phyloP scores from a whole-genome alignment of 1,140 invertebrate species.

The Drosophila varians region DNA sequence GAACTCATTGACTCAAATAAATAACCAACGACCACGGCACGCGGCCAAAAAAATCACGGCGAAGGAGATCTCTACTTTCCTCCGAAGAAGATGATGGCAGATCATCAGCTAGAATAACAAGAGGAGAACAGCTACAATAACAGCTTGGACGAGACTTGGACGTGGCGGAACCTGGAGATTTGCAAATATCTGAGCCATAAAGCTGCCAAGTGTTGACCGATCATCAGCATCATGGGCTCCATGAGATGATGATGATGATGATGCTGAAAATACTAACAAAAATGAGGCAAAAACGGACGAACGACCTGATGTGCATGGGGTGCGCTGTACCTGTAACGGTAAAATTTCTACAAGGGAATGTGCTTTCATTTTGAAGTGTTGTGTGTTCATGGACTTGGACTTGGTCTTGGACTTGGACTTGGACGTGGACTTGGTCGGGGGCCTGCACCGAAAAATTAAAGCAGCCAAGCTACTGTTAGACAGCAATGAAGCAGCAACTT shows the following conservation, averaged over 20 bases:
- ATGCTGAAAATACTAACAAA: conserved; percentile 22
- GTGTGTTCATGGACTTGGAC: conserved; percentile 64
- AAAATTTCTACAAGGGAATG: conserved; percentile 82
- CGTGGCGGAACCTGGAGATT: conserved; percentile 49
- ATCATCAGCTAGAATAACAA: conserved; percentile 76
- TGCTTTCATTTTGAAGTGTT: conserved; percentile 82
- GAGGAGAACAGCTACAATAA: conserved; percentile 74
- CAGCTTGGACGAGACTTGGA: conserved; percentile 54
- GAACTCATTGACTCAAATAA: conserved; percentile 82
- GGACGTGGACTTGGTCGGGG: conserved; percentile 26
- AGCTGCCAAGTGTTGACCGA: conserved; percentile 78
- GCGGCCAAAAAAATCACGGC: conserved; percentile 17
- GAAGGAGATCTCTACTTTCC: conserved; percentile 38
- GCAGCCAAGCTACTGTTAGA: conserved; percentile 68
- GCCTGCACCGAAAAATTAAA: conserved; percentile 52
- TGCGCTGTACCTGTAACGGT: conserved; percentile 68
- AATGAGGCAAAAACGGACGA: conserved; percentile 29
- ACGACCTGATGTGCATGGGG: conserved; percentile 62
- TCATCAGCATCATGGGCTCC: conserved; percentile 42
- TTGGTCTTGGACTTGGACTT: conserved; percentile 33
- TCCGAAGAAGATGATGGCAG: conserved; percentile 52
- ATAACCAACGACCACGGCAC: conserved; percentile 59
- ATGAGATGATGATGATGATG: conserved; percentile 29
- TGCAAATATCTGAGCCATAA: conserved; percentile 78
- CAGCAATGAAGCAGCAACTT: conserved; percentile 40